Evolutionary conservation across 2,888 invertebrate genomes (phyloP), one percentile per base, ranked within the genome.

Genomic region (Panopea generosa): DNA sequence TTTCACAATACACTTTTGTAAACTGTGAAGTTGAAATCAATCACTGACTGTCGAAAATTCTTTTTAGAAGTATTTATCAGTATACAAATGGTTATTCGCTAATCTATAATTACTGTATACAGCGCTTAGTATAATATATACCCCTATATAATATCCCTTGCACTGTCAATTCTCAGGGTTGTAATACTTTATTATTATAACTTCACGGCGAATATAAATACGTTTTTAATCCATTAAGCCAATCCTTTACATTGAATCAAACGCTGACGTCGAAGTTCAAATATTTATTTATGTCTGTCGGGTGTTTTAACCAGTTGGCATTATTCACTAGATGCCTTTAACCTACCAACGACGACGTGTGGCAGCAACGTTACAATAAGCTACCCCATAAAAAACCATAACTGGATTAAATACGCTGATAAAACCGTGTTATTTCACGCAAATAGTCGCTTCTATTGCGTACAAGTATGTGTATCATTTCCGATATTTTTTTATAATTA

Each of bases 1-100:
- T 45, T 16, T 45, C 45, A 45, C 45, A 45, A 45, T 45, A 4
- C 7, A 45, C 45, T 45, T 45, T 45, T 45, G 45, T 45, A 16
- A 3, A 45, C 45, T 45, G 45, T 45, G 6, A 20, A 45, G 16
- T 45, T 3, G 16, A 45, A 20, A 18, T 20, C 6, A 16, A 4
- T 45, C 45, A 20, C 3, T 16, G n/a, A 18, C 16, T 45, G 3
- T 3, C 16, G 45, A 6, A 20, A 4, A 9, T n/a, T 45, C 16
- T 45, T 16, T n/a, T n/a, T n/a, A n/a, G n/a, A n/a, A n/a, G n/a
- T n/a, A n/a, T n/a, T 18, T 45, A 45, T 9, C 6, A 45, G 20
- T 45, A 45, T 45, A 45, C 16, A 45, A 45, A 6, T 45, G 9
- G 20, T 45, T 45, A 45, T 45, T 45, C 45, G 16, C 6, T 45